Conservation (phyloP, 2,113 vertebrate genomes). For the Thinocorus orbignyianus region DNA sequence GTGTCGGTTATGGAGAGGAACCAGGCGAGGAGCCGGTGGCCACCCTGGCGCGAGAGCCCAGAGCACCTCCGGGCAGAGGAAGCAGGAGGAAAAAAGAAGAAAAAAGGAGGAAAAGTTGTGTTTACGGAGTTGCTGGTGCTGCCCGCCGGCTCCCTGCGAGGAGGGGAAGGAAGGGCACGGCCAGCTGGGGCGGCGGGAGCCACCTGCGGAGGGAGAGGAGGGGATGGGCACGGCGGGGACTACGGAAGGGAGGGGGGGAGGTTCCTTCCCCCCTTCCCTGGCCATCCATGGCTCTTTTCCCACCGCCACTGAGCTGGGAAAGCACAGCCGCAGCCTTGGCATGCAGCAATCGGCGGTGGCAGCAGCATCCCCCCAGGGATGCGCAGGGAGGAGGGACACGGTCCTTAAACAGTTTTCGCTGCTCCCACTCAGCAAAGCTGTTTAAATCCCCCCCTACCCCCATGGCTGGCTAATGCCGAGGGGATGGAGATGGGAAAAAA, state of each 20-base stretch:
- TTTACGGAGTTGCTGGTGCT: constrained; percentile 21
- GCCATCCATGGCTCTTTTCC: background rate
- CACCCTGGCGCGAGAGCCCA: background rate
- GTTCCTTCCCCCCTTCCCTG: background rate
- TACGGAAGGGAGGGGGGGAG: background rate
- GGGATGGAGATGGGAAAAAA: background rate
- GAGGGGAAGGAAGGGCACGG: constrained; percentile 18
- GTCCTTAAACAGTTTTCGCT: constrained; percentile 34
- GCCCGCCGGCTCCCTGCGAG: background rate
- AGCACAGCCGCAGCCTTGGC: background rate
- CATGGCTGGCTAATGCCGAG: accelerated
- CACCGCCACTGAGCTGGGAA: background rate
- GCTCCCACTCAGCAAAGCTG: constrained; percentile 31
- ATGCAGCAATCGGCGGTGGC: background rate
- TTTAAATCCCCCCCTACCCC: background rate
- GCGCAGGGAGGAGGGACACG: accelerated
- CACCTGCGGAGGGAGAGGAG: background rate
- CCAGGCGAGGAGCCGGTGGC: background rate
- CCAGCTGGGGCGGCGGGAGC: background rate
- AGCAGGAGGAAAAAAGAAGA: background rate
- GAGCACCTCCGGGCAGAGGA: background rate
- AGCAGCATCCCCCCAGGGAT: background rate
- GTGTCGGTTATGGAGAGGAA: background rate
- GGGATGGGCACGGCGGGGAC: background rate
- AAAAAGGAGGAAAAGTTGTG: constrained; percentile 12